Percentiles rank a stretch among this genome's conserved stretches.
These are phyloP conservation scores for Spongia lamella DNA, from an alignment of 37 sponge, comb jelly and placozoan species.

Conservation along the genomic window DNA sequence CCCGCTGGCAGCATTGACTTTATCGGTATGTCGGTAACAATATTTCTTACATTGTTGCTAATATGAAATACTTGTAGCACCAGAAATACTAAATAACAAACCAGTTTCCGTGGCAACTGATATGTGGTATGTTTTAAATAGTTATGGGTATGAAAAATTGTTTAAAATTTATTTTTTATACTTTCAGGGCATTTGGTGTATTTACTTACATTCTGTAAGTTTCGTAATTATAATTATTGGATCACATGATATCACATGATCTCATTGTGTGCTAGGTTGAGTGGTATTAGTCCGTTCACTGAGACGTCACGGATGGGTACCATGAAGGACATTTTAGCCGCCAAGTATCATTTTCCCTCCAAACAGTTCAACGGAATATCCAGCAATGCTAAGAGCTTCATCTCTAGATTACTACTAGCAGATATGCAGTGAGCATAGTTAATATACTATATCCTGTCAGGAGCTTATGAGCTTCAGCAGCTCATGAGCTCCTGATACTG, in stretches of 20 bases:
- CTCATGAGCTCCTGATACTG: too few species aligned
- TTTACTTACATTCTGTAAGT: background rate
- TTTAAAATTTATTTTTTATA: background rate
- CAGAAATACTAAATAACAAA: conserved; percentile 56
- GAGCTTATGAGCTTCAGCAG: too few species aligned
- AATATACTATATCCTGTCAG: background rate
- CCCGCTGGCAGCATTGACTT: too few species aligned
- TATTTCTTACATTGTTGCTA: too few species aligned
- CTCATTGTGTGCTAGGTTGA: conserved; percentile 40
- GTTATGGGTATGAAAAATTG: background rate
- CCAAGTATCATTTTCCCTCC: conserved; percentile 23
- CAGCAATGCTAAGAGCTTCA: conserved; percentile 32
- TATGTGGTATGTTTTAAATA: conserved; percentile 56
- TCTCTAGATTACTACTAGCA: conserved; percentile 39
- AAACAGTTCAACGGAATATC: conserved; percentile 48
- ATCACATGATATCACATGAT: background rate
- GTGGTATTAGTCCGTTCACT: conserved; percentile 65
- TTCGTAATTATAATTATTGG: background rate
- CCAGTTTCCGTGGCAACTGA: conserved; percentile 65
- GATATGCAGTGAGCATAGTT: conserved; percentile 42
- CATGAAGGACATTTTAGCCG: conserved; percentile 51
- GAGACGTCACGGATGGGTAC: conserved; percentile 51
- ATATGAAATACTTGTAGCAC: conserved; percentile 38
- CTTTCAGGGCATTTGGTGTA: background rate
- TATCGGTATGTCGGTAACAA: too few species aligned